Conservation (phyloP, 2,888 invertebrate genomes). For the Lepidochrysops patricia region DNA sequence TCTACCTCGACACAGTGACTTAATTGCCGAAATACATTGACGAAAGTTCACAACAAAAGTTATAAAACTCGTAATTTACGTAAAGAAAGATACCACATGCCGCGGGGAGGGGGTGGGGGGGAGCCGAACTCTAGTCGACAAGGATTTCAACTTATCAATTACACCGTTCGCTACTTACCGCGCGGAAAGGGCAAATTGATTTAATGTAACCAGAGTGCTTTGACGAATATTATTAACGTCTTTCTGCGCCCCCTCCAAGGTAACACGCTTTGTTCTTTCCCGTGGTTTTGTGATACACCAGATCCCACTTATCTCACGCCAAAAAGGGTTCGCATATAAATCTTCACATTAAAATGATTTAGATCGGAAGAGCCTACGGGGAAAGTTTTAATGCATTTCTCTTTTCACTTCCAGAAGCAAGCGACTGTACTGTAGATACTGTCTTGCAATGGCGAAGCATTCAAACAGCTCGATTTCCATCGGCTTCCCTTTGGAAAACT, state of each 20-base stretch:
- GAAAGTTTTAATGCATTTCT: conserved; percentile 1
- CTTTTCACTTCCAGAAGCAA: too few relatives aligned
- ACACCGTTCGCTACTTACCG: conserved; percentile 74
- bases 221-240: conserved; percentile 76
- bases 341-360: conserved; percentile 12
- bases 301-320: conserved; percentile 63
- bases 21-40: conserved; percentile 5
- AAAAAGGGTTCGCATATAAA: conserved; percentile 23
- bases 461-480: too few relatives aligned
- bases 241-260: conserved; percentile 59
- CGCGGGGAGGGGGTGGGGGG: conserved; percentile 19
- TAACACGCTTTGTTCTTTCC: conserved; percentile 65
- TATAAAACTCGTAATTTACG: conserved; percentile 20
- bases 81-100: conserved; percentile 23
- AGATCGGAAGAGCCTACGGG: conserved; percentile 9
- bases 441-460: too few relatives aligned
- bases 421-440: too few relatives aligned
- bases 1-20: background rate
- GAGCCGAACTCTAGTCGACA: conserved; percentile 68
- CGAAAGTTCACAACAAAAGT: conserved; percentile 5
- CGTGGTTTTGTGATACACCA: conserved; percentile 58
- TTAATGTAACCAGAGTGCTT: conserved; percentile 75
- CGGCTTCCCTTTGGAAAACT: too few relatives aligned
- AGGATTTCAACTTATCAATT: conserved; percentile 76
- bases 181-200: conserved; percentile 75